Evolutionary conservation across 2,797 vertebrate species (phyloP).

Genomic region (Melanotaenia boesemani): DNA sequence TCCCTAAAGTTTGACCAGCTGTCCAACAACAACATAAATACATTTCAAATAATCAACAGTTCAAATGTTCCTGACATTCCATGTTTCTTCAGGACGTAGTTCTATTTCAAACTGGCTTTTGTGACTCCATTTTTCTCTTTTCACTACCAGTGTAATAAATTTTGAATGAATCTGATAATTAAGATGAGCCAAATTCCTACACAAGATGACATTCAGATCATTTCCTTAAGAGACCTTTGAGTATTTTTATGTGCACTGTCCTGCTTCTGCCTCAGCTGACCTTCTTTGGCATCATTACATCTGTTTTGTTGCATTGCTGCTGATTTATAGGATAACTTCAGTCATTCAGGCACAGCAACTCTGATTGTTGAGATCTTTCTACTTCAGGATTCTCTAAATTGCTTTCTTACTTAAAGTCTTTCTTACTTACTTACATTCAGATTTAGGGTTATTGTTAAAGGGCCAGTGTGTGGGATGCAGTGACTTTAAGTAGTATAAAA

Average conservation of each 20-base stretch:
- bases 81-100: slow-evolving; percentile 20
- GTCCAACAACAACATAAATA: slow-evolving; percentile 41
- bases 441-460: not conserved
- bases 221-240: not conserved
- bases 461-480: not conserved
- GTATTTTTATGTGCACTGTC: not conserved
- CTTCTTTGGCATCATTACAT: slow-evolving; percentile 2
- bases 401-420: not conserved
- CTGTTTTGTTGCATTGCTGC: slow-evolving; percentile 7
- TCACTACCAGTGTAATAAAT: not conserved
- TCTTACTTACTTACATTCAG: not conserved
- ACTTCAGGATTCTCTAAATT: not conserved
- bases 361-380: not conserved
- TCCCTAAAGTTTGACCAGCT: slow-evolving; percentile 37
- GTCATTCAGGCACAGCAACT: not conserved
- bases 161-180: not conserved
- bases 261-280: slow-evolving; percentile 5
- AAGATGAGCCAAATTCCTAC: not conserved
- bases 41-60: slow-evolving; percentile 55
- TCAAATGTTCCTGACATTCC: slow-evolving; percentile 55
- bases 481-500: not conserved
- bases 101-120: slow-evolving; percentile 18
- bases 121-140: not conserved
- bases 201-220: not conserved
- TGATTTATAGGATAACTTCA: not conserved